phyloP scores from a whole-genome alignment of 2,888 invertebrate genomes.

The Drosophila paramelanica region DNA sequence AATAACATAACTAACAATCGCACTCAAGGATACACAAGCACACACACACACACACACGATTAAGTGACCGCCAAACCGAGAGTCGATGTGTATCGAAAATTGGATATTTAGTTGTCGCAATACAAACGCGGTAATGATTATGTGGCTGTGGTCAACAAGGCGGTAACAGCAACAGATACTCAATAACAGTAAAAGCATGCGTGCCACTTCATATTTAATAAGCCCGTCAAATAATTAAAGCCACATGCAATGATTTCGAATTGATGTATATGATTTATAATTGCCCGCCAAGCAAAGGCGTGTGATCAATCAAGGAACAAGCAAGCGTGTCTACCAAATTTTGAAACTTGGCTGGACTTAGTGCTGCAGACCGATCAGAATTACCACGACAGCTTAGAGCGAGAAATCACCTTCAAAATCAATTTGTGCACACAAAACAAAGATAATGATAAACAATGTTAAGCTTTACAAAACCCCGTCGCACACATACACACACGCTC shows the following conservation, averaged over 20 bases:
- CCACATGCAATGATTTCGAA: conserved; percentile 34
- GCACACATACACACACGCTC: conserved; percentile 5
- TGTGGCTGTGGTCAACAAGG: conserved; percentile 11
- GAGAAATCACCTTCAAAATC: conserved; percentile 56
- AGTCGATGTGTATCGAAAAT: conserved; percentile 56
- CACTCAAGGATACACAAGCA: conserved; percentile 1
- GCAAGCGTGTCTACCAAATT: not conserved
- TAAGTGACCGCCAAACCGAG: conserved; percentile 65
- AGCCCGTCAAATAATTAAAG: conserved; percentile 17
- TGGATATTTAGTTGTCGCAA: conserved; percentile 23
- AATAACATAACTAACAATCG: conserved; percentile 39
- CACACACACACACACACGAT: conserved; percentile 20
- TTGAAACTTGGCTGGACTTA: not conserved
- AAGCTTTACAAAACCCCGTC: conserved; percentile 13
- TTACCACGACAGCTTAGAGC: conserved; percentile 36
- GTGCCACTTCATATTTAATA: conserved; percentile 41
- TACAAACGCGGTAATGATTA: conserved; percentile 60
- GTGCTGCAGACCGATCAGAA: conserved; percentile 22
- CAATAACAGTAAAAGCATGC: conserved; percentile 25
- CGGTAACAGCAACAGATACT: conserved; percentile 32
- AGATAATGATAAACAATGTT: conserved; percentile 59
- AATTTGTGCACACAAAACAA: conserved; percentile 61
- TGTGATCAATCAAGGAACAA: conserved; percentile 33
- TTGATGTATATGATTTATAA: conserved; percentile 32
- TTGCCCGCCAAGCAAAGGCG: conserved; percentile 22